These are phyloP conservation scores for Sminthurides bifidus DNA, from an alignment of 1,140 invertebrate species.

Conservation along the genomic window DNA sequence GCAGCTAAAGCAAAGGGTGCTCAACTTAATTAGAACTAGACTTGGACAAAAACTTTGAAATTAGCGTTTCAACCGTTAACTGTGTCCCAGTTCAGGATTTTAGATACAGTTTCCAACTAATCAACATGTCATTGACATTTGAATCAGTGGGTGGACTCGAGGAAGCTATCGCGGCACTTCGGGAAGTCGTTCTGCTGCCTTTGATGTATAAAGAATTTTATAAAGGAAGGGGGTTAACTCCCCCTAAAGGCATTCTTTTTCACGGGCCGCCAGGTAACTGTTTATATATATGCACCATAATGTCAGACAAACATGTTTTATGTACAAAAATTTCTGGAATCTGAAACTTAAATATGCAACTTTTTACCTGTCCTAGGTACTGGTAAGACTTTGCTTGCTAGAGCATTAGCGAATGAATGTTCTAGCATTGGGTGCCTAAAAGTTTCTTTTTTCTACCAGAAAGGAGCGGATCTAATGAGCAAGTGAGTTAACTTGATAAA, in stretches of 20 bases:
- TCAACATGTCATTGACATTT: slow-evolving; percentile 51
- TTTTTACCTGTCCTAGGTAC: slow-evolving; percentile 46
- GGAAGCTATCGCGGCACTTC: slow-evolving; percentile 68
- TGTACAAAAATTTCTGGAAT: not conserved
- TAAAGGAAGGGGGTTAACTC: slow-evolving; percentile 62
- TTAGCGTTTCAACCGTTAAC: no score
- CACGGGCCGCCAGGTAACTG: slow-evolving; percentile 75
- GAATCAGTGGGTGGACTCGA: slow-evolving; percentile 67
- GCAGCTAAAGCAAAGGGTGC: no score
- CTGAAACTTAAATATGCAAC: not conserved
- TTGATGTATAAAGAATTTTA: slow-evolving; percentile 82
- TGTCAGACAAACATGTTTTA: not conserved
- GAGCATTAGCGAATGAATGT: slow-evolving; percentile 77
- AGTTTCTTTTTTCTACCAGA: slow-evolving; percentile 88
- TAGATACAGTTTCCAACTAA: no score
- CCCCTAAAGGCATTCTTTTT: slow-evolving; percentile 78
- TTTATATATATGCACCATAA: not conserved
- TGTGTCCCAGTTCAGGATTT: no score
- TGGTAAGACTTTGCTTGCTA: slow-evolving; percentile 69
- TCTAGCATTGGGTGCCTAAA: slow-evolving; percentile 50
- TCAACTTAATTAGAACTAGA: no score
- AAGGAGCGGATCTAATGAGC: slow-evolving; percentile 83
- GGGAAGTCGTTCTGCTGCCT: slow-evolving; percentile 82
- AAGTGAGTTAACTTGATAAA: slow-evolving; percentile 42
- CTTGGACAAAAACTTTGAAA: no score